phyloP scores from a whole-genome alignment of 2,888 invertebrate species.

The Frankliniella intonsa region DNA sequence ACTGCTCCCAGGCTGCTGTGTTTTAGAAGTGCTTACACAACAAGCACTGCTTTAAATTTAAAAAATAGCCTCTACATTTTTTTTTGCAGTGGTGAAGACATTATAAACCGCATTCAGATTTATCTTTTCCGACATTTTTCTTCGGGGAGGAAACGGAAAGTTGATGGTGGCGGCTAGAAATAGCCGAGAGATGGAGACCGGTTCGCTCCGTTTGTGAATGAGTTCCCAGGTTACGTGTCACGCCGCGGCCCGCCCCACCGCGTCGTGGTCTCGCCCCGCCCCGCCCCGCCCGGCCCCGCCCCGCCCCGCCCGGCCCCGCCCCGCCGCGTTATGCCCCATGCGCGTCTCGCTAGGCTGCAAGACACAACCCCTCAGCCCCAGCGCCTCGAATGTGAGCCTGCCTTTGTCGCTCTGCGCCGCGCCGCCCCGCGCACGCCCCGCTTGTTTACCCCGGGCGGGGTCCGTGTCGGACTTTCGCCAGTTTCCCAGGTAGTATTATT shows the following conservation, averaged over 20 bases:
- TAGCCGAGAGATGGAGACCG: constrained; percentile 41
- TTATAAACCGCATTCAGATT: too few species aligned
- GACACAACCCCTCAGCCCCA: not conserved
- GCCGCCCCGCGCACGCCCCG: too few species aligned
- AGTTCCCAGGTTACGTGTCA: not conserved
- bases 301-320: not conserved
- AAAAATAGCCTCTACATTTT: too few species aligned
- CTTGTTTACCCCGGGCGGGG: too few species aligned
- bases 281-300: not conserved
- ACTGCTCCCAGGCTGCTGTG: too few species aligned
- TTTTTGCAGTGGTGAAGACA: too few species aligned
- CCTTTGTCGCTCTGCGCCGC: not conserved
- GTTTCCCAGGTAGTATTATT: too few species aligned
- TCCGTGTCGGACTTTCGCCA: too few species aligned
- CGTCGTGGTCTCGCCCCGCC: not conserved
- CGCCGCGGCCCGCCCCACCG: not conserved
- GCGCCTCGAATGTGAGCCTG: not conserved
- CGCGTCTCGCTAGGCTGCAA: not conserved
- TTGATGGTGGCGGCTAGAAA: constrained; percentile 35
- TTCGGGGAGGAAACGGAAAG: not conserved
- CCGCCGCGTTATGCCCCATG: not conserved
- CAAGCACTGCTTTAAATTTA: too few species aligned
- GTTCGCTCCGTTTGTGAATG: constrained; percentile 11
- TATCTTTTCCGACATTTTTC: not conserved
- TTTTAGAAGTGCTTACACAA: too few species aligned